Evolutionary conservation across 2,888 invertebrate genomes (phyloP).

Genomic region (Disparrhopalites patrizii): DNA sequence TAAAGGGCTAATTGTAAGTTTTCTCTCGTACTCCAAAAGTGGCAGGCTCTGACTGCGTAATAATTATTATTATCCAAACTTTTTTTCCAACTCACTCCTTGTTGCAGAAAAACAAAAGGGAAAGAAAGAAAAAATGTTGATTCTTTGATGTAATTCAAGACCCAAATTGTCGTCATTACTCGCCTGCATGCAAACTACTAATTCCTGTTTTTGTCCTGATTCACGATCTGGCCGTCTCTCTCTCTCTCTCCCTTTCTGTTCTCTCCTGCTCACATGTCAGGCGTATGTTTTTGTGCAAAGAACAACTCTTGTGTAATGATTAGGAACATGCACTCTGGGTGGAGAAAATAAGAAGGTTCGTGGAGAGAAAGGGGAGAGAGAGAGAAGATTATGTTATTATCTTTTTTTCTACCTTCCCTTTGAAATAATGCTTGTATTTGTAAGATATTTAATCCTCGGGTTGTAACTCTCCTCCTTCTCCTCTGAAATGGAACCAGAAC

Average conservation of each 20-base stretch:
- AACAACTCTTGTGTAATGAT: too few relatives aligned
- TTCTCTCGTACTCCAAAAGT: too few relatives aligned
- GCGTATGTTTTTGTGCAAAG: too few relatives aligned
- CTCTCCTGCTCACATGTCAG: too few relatives aligned
- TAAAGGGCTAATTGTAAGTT: too few relatives aligned
- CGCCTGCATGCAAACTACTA: constrained; percentile 13
- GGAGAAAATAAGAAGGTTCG: too few relatives aligned
- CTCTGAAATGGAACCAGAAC: too few relatives aligned
- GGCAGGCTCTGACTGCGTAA: too few relatives aligned
- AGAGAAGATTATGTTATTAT: constrained; percentile 23
- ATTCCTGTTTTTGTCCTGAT: constrained; percentile 12
- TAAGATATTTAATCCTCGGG: constrained; percentile 13
- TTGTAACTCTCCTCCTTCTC: constrained; percentile 16
- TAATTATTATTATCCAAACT: too few relatives aligned
- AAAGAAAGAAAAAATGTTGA: not conserved
- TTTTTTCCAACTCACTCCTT: too few relatives aligned
- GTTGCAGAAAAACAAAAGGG: not conserved
- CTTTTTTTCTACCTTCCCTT: not conserved
- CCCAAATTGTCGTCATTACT: constrained; percentile 15
- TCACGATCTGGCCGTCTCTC: not conserved
- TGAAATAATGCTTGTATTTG: constrained; percentile 21
- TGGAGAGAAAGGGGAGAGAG: too few relatives aligned
- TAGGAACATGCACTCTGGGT: too few relatives aligned
- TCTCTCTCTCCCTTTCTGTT: not conserved
- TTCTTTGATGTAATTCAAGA: constrained; percentile 5